Evolutionary conservation across 2,797 vertebrate species (phyloP).

Genomic region (Alosa sapidissima): DNA sequence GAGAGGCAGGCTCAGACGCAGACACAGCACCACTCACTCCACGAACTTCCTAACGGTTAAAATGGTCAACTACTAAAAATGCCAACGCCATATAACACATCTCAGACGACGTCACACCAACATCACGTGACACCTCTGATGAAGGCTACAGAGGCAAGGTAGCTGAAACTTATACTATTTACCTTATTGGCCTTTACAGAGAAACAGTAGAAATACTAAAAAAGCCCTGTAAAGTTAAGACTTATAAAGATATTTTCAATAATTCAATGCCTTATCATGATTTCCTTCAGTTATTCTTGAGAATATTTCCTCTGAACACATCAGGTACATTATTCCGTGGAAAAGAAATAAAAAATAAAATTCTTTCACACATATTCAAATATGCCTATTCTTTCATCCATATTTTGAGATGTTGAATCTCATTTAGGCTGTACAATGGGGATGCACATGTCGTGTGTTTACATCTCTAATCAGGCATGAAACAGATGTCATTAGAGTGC

Average conservation of each 20-base stretch:
- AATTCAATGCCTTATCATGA: not conserved
- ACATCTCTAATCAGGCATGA: conserved; percentile 1
- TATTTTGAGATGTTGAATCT: not conserved
- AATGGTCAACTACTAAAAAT: not conserved
- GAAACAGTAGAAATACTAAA: too few species aligned
- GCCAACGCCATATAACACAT: too few species aligned
- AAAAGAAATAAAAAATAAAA: not conserved
- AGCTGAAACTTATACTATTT: too few species aligned
- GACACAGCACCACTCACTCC: not conserved
- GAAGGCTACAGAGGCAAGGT: too few species aligned
- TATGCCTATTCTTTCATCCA: not conserved
- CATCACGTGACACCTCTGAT: too few species aligned
- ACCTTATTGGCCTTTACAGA: too few species aligned
- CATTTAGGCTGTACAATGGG: not conserved
- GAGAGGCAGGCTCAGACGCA: not conserved
- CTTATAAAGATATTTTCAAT: not conserved
- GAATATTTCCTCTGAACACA: not conserved
- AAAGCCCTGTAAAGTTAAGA: not conserved
- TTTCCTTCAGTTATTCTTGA: not conserved
- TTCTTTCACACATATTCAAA: too few species aligned
- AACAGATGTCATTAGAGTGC: conserved; percentile 9
- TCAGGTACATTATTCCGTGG: not conserved
- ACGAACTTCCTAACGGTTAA: not conserved
- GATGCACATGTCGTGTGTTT: not conserved
- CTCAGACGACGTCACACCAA: too few species aligned